These are phyloP conservation scores for Emydoidea blandingii DNA, from an alignment of 2,797 vertebrate species.

Conservation along the genomic window DNA sequence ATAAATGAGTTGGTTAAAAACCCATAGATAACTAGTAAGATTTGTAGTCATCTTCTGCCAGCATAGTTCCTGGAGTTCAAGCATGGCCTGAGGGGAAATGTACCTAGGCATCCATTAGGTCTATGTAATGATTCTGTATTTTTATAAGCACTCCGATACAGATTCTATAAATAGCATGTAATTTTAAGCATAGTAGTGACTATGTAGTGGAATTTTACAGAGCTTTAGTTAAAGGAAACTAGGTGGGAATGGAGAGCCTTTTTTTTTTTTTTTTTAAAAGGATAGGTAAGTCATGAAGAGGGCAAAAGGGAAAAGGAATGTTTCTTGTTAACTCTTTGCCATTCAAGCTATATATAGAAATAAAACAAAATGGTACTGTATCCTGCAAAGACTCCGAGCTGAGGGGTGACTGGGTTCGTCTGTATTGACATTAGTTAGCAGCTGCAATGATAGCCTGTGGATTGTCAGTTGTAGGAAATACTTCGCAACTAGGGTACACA, in stretches of 20 bases:
- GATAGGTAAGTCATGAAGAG: too few relatives aligned
- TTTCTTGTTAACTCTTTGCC: too few relatives aligned
- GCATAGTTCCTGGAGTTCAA: not conserved
- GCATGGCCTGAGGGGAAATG: not conserved
- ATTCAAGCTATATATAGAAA: not conserved
- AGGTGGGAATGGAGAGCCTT: too few relatives aligned
- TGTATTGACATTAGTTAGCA: not conserved
- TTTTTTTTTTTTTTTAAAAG: too few relatives aligned
- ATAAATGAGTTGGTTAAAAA: not conserved
- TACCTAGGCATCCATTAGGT: rapidly evolving
- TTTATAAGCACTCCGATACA: too few relatives aligned
- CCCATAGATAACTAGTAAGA: not conserved
- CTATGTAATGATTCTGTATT: not conserved
- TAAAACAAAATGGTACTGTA: not conserved
- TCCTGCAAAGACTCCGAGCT: not conserved
- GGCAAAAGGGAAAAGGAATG: too few relatives aligned
- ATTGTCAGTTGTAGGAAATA: not conserved
- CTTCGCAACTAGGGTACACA: not conserved
- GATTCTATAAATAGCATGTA: too few relatives aligned
- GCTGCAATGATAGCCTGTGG: not conserved
- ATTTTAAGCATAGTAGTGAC: too few relatives aligned
- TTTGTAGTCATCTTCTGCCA: not conserved
- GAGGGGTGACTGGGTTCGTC: not conserved
- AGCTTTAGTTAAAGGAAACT: too few relatives aligned
- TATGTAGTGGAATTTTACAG: too few relatives aligned